Evolutionary conservation across 2,113 vertebrate species (phyloP).

Genomic region (Pterocles orientalis): DNA sequence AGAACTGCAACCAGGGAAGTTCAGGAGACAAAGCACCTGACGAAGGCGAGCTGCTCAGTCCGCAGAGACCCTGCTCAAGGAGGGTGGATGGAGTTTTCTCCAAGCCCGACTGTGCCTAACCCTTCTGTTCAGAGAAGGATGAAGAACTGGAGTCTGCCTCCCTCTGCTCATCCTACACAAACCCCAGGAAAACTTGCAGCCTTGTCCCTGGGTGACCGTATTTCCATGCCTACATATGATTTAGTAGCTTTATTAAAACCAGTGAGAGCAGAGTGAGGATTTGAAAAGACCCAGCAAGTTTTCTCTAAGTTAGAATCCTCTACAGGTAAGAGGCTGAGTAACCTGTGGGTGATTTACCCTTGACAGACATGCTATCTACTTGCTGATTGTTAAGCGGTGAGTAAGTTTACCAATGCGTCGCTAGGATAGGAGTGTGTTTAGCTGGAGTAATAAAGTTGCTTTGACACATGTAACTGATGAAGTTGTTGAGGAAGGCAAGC

Average conservation of each 20-base stretch:
- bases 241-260: not conserved
- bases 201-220: not conserved
- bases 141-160: not conserved
- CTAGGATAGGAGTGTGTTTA: not conserved
- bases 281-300: not conserved
- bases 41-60: fast-evolving
- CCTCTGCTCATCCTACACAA: not conserved
- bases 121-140: not conserved
- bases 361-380: not conserved
- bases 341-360: not conserved
- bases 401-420: not conserved
- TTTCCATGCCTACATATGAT: not conserved
- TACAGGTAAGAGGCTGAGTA: not conserved
- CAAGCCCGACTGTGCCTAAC: not conserved
- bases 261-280: not conserved
- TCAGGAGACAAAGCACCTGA: not conserved
- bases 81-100: not conserved
- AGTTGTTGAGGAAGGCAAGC: not conserved
- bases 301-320: not conserved
- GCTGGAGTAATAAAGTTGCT: slow-evolving; percentile 23
- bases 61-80: not conserved
- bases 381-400: not conserved
- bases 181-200: not conserved
- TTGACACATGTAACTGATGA: slow-evolving; percentile 20
- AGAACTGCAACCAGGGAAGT: not conserved